Evolutionary conservation across 2,888 invertebrate species (phyloP).

Genomic region (Metalampra italica): DNA sequence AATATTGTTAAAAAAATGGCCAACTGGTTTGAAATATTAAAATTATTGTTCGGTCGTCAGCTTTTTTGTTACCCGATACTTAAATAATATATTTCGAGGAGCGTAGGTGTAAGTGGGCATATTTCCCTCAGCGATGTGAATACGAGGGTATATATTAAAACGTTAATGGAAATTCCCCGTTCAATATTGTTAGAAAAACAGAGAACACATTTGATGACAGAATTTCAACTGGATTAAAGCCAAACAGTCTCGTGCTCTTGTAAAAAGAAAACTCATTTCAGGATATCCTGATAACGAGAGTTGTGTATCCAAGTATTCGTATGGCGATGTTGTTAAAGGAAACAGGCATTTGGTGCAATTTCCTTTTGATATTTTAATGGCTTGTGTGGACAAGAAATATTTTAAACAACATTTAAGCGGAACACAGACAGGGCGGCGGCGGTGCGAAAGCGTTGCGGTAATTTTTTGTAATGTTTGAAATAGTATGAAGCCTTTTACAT

Average conservation of each 20-base stretch:
- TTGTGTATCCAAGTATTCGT: constrained; percentile 26
- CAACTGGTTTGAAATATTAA: too few species aligned
- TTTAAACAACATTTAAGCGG: too few species aligned
- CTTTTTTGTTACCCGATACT: too few species aligned
- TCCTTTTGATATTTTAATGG: background rate
- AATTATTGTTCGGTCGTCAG: too few species aligned
- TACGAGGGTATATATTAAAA: background rate
- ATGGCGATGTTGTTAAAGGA: constrained; percentile 23
- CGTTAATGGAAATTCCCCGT: constrained; percentile 5
- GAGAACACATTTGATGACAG: constrained; percentile 22
- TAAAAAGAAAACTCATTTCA: constrained; percentile 49
- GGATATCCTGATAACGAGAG: constrained; percentile 15
- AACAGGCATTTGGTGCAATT: background rate
- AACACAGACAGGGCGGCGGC: too few species aligned
- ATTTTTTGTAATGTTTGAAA: too few species aligned
- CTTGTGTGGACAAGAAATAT: background rate
- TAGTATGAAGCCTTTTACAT: too few species aligned
- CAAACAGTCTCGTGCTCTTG: constrained; percentile 51
- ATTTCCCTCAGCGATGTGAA: too few species aligned
- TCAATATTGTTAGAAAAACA: constrained; percentile 30
- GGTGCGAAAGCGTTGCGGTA: too few species aligned
- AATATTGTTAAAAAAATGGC: too few species aligned
- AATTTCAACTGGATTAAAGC: constrained; percentile 51
- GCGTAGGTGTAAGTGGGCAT: too few species aligned
- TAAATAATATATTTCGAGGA: too few species aligned